Conservation (phyloP, 1,140 invertebrate genomes). For the silkworm (Bombyx mori) region ASM3026992v2 NC_085116.1:2754501-2755000, state of each 20-base stretch:
- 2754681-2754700: background rate
- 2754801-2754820: slow-evolving; percentile 17
- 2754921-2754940: no score
- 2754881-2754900: slow-evolving; percentile 55
- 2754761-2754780: slow-evolving; percentile 22
- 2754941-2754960: no score
- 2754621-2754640: slow-evolving; percentile 1
- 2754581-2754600: slow-evolving; percentile 25
- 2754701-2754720: slow-evolving; percentile 4
- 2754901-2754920: slow-evolving; percentile 58
- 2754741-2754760: slow-evolving; percentile 25
- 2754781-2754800: slow-evolving; percentile 17
- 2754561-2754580: slow-evolving; percentile 16
- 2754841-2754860: slow-evolving; percentile 66
- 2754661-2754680: background rate
- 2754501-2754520: no score
- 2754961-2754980: no score
- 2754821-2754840: slow-evolving; percentile 42
- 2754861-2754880: slow-evolving; percentile 67
- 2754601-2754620: slow-evolving; percentile 14
- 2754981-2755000: no score
- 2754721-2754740: background rate
- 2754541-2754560: background rate
- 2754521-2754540: no score
- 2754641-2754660: slow-evolving; percentile 29